These are phyloP conservation scores for Sebastes hubbsi DNA, from an alignment of 2,797 vertebrate genomes.

Conservation along the genomic window DNA sequence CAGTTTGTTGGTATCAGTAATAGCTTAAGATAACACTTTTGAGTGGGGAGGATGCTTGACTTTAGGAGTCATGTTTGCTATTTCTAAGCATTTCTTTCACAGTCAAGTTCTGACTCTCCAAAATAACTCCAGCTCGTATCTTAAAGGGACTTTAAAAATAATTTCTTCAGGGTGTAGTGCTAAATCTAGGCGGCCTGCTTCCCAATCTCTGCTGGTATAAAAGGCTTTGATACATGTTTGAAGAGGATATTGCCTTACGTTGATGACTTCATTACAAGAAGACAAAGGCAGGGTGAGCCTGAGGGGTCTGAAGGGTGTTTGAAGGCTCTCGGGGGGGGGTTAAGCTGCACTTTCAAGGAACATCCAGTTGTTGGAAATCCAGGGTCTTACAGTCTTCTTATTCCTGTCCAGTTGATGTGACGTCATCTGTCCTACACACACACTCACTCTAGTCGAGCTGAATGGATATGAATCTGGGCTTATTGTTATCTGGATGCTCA, in stretches of 20 bases:
- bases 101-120: not conserved
- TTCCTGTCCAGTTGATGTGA: constrained; percentile 41
- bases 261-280: constrained; percentile 40
- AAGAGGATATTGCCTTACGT: constrained; percentile 29
- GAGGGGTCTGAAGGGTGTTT: constrained; percentile 24
- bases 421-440: constrained; percentile 12
- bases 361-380: constrained; percentile 52
- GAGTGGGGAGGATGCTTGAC: constrained; percentile 19
- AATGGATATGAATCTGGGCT: constrained; percentile 71
- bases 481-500: constrained; percentile 76
- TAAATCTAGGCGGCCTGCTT: not conserved
- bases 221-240: constrained; percentile 2
- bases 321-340: constrained; percentile 41
- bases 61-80: constrained; percentile 34
- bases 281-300: constrained; percentile 41
- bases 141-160: not conserved
- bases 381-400: constrained; percentile 51
- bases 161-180: not conserved
- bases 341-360: constrained; percentile 61
- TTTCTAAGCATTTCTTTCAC: constrained; percentile 26
- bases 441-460: constrained; percentile 58
- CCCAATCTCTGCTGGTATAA: not conserved
- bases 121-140: constrained; percentile 1
- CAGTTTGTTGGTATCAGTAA: constrained; percentile 24
- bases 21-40: constrained; percentile 29